These are phyloP conservation scores for Oscheius sp. DNA, from an alignment of 2,888 invertebrate species.

Conservation along the genomic window DNA sequence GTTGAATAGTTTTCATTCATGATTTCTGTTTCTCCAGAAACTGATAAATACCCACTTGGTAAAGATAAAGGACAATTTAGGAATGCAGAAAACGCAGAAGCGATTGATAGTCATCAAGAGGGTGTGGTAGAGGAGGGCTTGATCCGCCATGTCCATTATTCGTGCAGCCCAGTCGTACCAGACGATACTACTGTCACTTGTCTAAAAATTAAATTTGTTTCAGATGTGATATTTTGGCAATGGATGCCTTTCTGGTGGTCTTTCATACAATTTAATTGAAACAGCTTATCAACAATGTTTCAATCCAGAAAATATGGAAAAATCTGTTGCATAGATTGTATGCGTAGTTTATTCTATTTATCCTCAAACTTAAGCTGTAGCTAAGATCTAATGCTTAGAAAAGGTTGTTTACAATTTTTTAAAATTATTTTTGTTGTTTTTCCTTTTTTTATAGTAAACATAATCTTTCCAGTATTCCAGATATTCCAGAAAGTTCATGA, in stretches of 20 bases:
- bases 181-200: background rate
- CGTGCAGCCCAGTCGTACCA: conserved; percentile 42
- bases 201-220: background rate
- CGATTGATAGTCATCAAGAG: conserved; percentile 52
- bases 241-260: no score
- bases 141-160: conserved; percentile 40
- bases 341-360: no score
- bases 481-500: background rate
- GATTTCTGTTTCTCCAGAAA: background rate
- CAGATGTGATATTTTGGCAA: background rate
- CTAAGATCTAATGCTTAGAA: background rate
- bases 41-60: conserved; percentile 21
- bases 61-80: conserved; percentile 35
- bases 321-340: no score
- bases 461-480: background rate
- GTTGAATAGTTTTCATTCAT: no score
- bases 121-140: conserved; percentile 45
- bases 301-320: no score
- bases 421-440: no score
- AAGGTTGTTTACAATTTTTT: no score
- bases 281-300: no score
- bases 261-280: no score
- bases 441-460: no score
- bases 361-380: no score
- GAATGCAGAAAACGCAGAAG: conserved; percentile 47